Base-by-base conservation (phyloP, 2,797 vertebrate species). In the Anguilla obscura region DNA sequence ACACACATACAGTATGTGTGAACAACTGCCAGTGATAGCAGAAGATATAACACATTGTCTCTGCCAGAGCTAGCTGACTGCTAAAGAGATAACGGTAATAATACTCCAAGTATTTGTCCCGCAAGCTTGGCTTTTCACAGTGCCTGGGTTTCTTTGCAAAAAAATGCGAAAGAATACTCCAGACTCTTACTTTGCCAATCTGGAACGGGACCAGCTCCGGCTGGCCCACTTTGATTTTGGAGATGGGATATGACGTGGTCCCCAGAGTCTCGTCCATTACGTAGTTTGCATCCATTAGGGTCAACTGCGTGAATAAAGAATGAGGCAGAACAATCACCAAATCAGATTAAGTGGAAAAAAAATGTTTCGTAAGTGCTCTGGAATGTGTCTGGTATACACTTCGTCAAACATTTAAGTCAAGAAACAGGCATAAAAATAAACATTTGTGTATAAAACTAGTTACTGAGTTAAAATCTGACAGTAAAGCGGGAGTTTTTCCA, bases 211-310 rank as follows among this genome's bases (percentile, higher is more conserved):
- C 94, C 36, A 92, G 94, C 91, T 96, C 97, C 85, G 93, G 96
- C 92, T 97, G 96, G 88, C 98, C 98, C 52, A 97, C 90, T 89
- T 93, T 96, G 90, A 99, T 94, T 12, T 94, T 94, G 24, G 95
- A 95, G 88, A 99, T 94, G 71, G 96, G 94, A 89, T 97, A 98
- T 0, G 96, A 95, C 1, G 96, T 92, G 0, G 96, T 97, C 60
- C 99, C 99, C 52, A 99, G 95, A 8, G 97, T 98, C 93, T 99
- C 99, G 12, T 99, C 99, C 97, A 99, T 98, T 89, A 99, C 96
- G 0, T 99, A 99, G 94, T 99, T 99, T 87, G 99, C 98, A 88
- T 99, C 98, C 98, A 99, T 99, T 93, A 99, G 94, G 0, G 97
- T 99, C 89, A 99, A 92, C 99, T 99, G 92, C 18, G 93, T 89